A percentile compares a stretch with the other conserved stretches of the same genome.
Evolutionary conservation across 2,888 invertebrate genomes (phyloP).

Genomic region (Ormyrus rosae): DNA sequence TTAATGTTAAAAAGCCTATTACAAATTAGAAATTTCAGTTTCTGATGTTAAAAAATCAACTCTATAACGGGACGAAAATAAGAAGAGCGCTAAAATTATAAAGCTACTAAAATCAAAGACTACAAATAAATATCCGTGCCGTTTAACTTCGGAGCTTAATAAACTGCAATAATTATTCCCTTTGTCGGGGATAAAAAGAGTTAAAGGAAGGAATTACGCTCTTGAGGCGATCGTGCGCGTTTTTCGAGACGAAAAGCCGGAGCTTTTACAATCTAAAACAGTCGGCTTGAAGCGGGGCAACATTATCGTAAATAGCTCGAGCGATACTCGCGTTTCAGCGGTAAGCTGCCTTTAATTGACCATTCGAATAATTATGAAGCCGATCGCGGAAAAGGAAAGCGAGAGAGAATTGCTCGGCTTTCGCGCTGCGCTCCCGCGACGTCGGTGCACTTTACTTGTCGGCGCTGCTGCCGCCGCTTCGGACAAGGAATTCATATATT

Average conservation of each 20-base stretch:
- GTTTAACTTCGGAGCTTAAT: too few relatives aligned
- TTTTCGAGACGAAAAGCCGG: slow-evolving; percentile 6
- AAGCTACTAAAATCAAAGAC: too few relatives aligned
- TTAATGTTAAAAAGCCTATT: too few relatives aligned
- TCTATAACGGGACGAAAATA: too few relatives aligned
- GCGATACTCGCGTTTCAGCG: slow-evolving; percentile 57
- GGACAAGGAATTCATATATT: neutral
- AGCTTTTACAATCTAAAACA: slow-evolving; percentile 53
- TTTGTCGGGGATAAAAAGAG: too few relatives aligned
- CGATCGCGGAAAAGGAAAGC: slow-evolving; percentile 35
- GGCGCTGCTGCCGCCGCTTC: neutral
- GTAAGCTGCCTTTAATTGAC: slow-evolving; percentile 65
- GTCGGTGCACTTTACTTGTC: slow-evolving; percentile 27
- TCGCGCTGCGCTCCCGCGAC: neutral
- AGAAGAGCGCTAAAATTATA: too few relatives aligned
- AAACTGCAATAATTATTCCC: too few relatives aligned
- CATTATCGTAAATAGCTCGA: slow-evolving; percentile 64
- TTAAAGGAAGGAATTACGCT: too few relatives aligned
- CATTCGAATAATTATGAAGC: slow-evolving; percentile 65
- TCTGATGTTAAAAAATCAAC: too few relatives aligned
- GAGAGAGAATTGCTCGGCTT: neutral
- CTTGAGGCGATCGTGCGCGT: neutral
- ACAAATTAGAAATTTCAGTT: too few relatives aligned
- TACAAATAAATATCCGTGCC: too few relatives aligned
- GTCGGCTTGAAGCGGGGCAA: slow-evolving; percentile 58